Conservation (phyloP, 2,797 vertebrate genomes). For the Hydrocynus forskahlii region DNA sequence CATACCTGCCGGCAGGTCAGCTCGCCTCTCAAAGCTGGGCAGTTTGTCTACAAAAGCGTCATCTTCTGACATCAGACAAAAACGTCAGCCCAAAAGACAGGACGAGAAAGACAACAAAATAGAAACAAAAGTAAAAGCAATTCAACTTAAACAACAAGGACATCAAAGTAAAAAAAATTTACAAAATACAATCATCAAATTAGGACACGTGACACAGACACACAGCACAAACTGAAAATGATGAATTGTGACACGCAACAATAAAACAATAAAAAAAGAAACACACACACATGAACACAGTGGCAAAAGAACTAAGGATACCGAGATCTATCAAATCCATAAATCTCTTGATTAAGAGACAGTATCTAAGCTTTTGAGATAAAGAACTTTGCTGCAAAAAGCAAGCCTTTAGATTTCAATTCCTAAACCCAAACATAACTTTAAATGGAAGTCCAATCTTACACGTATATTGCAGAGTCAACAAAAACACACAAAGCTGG, state of each 20-base stretch:
- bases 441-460: neutral
- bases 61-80: constrained; percentile 87
- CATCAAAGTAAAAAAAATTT: constrained; percentile 55
- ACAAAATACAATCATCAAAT: constrained; percentile 37
- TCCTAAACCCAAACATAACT: neutral
- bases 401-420: neutral
- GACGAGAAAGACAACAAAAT: constrained; percentile 55
- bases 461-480: neutral
- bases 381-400: neutral
- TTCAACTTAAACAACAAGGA: constrained; percentile 61
- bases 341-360: neutral
- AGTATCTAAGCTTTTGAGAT: neutral
- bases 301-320: constrained; percentile 21
- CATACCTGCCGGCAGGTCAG: constrained; percentile 88
- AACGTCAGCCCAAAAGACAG: constrained; percentile 73
- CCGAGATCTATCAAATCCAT: neutral
- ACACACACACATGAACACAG: constrained; percentile 3
- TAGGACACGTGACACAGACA: constrained; percentile 34
- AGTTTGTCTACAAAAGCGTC: constrained; percentile 93
- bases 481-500: neutral
- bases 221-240: constrained; percentile 29
- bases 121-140: constrained; percentile 55
- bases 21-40: constrained; percentile 88
- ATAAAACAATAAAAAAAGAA: constrained; percentile 6
- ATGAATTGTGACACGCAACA: constrained; percentile 6